These are phyloP conservation scores for Mylabris phalerata DNA, from an alignment of 1,140 invertebrate genomes.

Conservation along the genomic window DNA sequence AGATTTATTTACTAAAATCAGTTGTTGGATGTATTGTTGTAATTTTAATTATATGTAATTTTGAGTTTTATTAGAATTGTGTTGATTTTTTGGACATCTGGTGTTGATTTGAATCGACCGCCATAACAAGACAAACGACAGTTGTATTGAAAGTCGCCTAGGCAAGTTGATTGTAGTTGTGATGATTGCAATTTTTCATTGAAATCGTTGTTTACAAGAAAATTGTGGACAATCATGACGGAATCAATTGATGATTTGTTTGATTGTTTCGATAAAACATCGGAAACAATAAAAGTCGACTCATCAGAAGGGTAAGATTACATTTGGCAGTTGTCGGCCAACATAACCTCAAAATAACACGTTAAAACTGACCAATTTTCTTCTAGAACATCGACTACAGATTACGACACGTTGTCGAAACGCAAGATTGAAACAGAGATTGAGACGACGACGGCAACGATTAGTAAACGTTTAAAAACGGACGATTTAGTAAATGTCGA, in stretches of 20 bases:
- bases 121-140: too few relatives aligned
- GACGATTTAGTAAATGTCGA: slow-evolving; percentile 29
- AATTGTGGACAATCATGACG: slow-evolving; percentile 21
- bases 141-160: too few relatives aligned
- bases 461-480: slow-evolving; percentile 19
- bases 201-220: too few relatives aligned
- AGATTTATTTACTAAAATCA: too few relatives aligned
- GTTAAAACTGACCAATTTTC: slow-evolving; percentile 21
- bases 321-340: too few relatives aligned
- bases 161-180: too few relatives aligned
- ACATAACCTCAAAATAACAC: slow-evolving; percentile 34
- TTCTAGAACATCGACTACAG: slow-evolving; percentile 13
- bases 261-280: slow-evolving; percentile 33
- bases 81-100: too few relatives aligned
- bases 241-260: slow-evolving; percentile 39
- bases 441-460: slow-evolving; percentile 10
- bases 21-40: too few relatives aligned
- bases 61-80: too few relatives aligned
- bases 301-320: slow-evolving; percentile 26
- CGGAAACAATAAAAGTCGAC: slow-evolving; percentile 18
- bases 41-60: too few relatives aligned
- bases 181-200: too few relatives aligned
- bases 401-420: background rate
- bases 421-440: slow-evolving; percentile 11
- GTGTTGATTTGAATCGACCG: too few relatives aligned